phyloP scores from a whole-genome alignment of 1,140 invertebrate genomes.

The Pteromalus puparum region DNA sequence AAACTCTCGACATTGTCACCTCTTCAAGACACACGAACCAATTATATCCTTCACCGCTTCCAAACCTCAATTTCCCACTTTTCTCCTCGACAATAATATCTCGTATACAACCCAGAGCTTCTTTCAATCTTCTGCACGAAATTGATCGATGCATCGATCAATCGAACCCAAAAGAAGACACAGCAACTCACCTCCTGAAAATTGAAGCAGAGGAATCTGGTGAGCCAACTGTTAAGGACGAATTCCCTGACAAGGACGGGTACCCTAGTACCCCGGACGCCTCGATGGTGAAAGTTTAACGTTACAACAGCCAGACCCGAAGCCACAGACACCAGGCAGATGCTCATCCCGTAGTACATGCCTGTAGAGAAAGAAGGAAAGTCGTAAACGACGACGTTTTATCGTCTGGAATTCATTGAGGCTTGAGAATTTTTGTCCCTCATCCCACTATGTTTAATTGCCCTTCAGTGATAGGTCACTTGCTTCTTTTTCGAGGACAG shows the following conservation, averaged over 20 bases:
- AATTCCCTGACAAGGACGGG: slow-evolving; percentile 82
- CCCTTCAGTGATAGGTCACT: no score
- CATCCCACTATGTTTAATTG: no score
- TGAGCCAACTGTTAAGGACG: slow-evolving; percentile 79
- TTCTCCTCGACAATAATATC: background rate
- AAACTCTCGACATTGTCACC: background rate
- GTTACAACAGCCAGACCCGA: slow-evolving; percentile 90
- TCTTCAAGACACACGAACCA: background rate
- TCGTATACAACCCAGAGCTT: background rate
- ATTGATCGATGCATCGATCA: background rate
- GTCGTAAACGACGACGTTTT: background rate
- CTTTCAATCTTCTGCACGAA: background rate
- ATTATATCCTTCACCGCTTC: background rate
- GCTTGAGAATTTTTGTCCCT: no score
- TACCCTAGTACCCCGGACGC: slow-evolving; percentile 85
- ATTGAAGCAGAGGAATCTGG: slow-evolving; percentile 78
- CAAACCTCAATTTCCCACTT: background rate
- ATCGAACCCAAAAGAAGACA: background rate
- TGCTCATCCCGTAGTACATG: slow-evolving; percentile 94
- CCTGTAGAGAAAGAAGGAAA: slow-evolving; percentile 75
- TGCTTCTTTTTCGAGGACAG: no score
- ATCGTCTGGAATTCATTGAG: no score
- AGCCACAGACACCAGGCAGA: slow-evolving; percentile 92
- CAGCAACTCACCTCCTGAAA: slow-evolving; percentile 60
- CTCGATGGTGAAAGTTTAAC: slow-evolving; percentile 91